Conservation (phyloP, 2,797 vertebrate genomes). For the Mycteria americana region DNA sequence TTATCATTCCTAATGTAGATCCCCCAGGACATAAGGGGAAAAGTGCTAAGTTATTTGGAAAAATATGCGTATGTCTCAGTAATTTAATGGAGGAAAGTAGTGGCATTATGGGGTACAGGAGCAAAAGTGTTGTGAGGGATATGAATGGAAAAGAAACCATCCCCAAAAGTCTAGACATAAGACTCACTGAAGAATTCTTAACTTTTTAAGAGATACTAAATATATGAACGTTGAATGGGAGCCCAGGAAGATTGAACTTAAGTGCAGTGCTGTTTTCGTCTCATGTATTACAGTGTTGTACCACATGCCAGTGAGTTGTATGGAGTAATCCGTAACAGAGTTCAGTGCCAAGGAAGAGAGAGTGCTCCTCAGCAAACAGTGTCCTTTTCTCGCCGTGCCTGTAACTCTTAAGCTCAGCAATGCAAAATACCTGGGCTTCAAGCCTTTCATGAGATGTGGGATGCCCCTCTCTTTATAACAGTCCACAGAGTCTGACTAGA, state of each 20-base stretch:
- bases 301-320: fast-evolving
- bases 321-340: background rate
- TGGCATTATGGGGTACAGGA: background rate
- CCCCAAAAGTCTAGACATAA: background rate
- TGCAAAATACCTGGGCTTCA: background rate
- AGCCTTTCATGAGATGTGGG: background rate
- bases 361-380: background rate
- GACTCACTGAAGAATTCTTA: background rate
- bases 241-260: background rate
- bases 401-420: background rate
- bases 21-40: background rate
- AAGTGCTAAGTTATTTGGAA: background rate
- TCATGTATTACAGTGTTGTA: background rate
- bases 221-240: background rate
- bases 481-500: fast-evolving
- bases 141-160: background rate
- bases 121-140: background rate
- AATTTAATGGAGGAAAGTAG: background rate
- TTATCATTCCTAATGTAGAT: background rate
- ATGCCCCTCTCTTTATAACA: background rate
- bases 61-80: background rate
- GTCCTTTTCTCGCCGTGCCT: background rate
- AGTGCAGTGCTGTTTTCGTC: background rate
- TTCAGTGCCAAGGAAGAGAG: background rate
- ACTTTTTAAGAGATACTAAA: background rate